Evolutionary conservation across 2,888 invertebrate species (phyloP).

Genomic region (Phyllotreta cruciferae): DNA sequence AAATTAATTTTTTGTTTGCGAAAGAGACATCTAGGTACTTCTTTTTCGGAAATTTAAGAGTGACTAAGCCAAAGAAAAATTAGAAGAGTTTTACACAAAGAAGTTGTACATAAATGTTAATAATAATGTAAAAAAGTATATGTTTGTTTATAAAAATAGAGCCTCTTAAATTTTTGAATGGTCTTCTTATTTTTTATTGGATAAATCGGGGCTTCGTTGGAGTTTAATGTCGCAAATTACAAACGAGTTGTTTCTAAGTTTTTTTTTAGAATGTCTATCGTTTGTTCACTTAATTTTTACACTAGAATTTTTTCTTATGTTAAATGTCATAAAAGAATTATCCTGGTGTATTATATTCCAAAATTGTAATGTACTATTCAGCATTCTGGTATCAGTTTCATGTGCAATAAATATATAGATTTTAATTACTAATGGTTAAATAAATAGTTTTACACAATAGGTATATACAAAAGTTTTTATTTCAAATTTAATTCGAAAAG

Average conservation of each 20-base stretch:
- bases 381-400: too few species aligned
- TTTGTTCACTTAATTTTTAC: constrained; percentile 15
- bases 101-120: constrained; percentile 16
- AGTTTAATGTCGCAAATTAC: constrained; percentile 11
- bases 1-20: background rate
- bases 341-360: constrained; percentile 31
- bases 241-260: constrained; percentile 5
- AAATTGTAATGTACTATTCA: constrained; percentile 11
- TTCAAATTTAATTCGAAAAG: too few species aligned
- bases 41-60: constrained; percentile 38
- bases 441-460: too few species aligned
- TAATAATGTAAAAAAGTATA: background rate
- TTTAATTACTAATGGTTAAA: too few species aligned
- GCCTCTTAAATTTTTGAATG: constrained; percentile 46
- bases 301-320: constrained; percentile 45
- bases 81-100: constrained; percentile 9
- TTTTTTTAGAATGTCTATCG: constrained; percentile 3
- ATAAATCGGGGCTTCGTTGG: constrained; percentile 27
- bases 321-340: constrained; percentile 41
- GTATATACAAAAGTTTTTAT: too few species aligned
- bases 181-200: constrained; percentile 22
- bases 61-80: constrained; percentile 37
- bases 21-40: constrained; percentile 16
- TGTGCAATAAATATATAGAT: too few species aligned
- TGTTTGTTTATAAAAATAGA: constrained; percentile 7